phyloP scores from a whole-genome alignment of 2,113 vertebrate genomes.

The Hydrochoerus hydrochaeris region DNA sequence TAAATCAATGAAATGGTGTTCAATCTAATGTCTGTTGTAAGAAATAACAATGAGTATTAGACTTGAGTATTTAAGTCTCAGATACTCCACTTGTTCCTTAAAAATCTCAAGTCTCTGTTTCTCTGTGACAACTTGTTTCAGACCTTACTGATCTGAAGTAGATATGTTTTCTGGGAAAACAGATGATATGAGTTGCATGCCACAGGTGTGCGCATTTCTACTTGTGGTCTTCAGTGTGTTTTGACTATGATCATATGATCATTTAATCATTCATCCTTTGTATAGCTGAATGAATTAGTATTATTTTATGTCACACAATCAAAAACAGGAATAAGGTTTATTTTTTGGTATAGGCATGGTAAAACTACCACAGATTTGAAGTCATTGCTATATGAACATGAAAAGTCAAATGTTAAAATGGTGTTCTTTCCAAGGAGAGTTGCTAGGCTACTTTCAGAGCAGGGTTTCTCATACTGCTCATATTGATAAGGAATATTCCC shows the following conservation, averaged over 20 bases:
- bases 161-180: neutral
- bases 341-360: too few species aligned
- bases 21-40: constrained; percentile 55
- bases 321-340: too few species aligned
- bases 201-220: neutral
- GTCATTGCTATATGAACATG: too few species aligned
- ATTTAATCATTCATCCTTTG: neutral
- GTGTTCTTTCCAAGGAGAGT: too few species aligned
- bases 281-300: neutral
- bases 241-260: neutral
- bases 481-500: too few species aligned
- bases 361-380: too few species aligned
- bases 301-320: too few species aligned
- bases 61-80: constrained; percentile 25
- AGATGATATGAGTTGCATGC: neutral
- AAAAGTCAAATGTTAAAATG: too few species aligned
- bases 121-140: neutral
- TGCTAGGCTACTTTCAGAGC: too few species aligned
- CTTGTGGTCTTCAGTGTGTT: neutral
- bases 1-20: constrained; percentile 59
- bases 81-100: neutral
- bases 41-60: constrained; percentile 39
- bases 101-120: neutral
- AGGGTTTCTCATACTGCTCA: too few species aligned
- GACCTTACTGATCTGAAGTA: neutral